Percentiles rank a stretch among this genome's conserved stretches.
Conservation (phyloP, 2,113 vertebrate species). For the Motacilla tschutschensis region DNA sequence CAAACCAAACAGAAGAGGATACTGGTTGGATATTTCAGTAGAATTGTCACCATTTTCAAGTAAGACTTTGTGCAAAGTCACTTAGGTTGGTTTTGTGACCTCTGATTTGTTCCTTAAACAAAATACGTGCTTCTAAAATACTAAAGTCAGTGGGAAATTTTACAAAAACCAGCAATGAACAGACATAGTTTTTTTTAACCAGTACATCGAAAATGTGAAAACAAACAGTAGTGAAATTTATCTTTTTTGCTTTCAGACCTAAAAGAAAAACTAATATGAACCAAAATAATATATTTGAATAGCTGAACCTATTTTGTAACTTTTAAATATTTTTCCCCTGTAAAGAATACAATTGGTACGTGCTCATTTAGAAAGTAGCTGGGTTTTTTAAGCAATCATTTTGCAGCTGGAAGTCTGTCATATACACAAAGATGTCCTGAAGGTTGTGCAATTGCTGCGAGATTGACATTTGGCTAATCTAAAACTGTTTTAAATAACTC, state of each 20-base stretch:
- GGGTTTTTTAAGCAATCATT: neutral
- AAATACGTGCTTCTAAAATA: neutral
- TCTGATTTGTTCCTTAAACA: neutral
- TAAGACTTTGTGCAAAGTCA: neutral
- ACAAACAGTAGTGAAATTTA: neutral
- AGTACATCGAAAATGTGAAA: neutral
- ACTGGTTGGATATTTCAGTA: neutral
- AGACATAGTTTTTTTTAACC: neutral
- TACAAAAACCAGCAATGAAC: fast-evolving
- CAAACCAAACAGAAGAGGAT: neutral
- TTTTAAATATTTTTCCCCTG: neutral
- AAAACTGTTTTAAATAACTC: conserved; percentile 38
- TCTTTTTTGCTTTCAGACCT: neutral
- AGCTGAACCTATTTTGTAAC: neutral
- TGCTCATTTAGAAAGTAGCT: neutral
- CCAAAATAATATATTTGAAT: neutral
- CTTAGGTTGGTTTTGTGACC: neutral
- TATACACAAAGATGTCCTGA: conserved; percentile 14
- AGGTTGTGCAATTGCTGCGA: conserved; percentile 16
- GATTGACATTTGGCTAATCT: conserved; percentile 62
- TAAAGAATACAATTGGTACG: neutral
- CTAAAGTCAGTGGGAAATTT: neutral
- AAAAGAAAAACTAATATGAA: neutral
- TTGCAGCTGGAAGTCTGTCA: neutral
- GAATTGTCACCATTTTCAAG: neutral